Base-by-base conservation (phyloP, 2,888 invertebrate species). In the Pandemis cinnamomeana region DNA sequence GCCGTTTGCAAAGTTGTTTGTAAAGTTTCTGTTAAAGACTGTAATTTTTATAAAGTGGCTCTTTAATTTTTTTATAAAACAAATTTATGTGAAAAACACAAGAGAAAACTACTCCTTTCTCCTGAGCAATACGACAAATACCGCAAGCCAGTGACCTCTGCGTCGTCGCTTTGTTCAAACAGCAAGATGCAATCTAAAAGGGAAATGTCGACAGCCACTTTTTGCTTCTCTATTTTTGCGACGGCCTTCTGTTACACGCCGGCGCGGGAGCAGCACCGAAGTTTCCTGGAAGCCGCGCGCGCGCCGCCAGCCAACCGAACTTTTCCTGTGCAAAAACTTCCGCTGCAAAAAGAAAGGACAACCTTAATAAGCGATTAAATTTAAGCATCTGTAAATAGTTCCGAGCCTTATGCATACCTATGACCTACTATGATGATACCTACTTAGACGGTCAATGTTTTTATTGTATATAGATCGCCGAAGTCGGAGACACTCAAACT, bases 161-260 rank as follows among this genome's bases (percentile, higher is more conserved):
- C 7, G 5, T 58, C 27, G 11, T 58, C 36, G 11, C 51, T 48
- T 60, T 61, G 60, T 61, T 67, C n/a, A 41, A n/a, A 20, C 15
- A 55, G 2, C 60, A 51, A 66, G 66, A 61, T 71, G 51, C 60
- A 67, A 67, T 67, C 0, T 72, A 46, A 72, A 15, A 64, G 71
- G 66, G 64, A 74, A 74, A 64, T 68, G 55, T 72, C 63, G 41
- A 41, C 72, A 68, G 68, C 15, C 46, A 13, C 20, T 72, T 71
- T 72, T 72, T 68, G 41, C 63, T n/a, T 44, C 27, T 10, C n/a
- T 58, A 58, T 51, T 69, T 72, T 68, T 62, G 27, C 15, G 0
- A 0, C 20, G 55, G 27, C 44, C 53, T 66, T 61, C 61, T 44
- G 44, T 51, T 36, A 15, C 8, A 15, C 42, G 62, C 4, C 42